Base-by-base conservation (phyloP, 2,888 invertebrate genomes). In the Luperina testacea region DNA sequence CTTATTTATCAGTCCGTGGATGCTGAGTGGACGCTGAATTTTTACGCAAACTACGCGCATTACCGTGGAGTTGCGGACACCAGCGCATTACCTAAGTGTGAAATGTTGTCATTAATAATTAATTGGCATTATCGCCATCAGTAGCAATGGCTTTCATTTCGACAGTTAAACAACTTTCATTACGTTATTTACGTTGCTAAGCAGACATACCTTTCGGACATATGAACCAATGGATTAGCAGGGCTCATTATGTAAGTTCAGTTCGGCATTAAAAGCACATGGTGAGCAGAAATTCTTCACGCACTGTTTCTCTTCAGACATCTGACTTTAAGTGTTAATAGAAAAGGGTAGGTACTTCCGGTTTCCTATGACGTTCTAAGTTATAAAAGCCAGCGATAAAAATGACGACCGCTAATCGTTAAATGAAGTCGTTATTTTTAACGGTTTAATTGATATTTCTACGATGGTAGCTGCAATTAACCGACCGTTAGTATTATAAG, bases 321-420 rank as follows among this genome's bases (percentile, higher is more conserved):
- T 20, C 27, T 27, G 20, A 20, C 17, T 17, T 45, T 27, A 7
- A 20, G 1, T 72, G 2, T n/a, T n/a, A 8, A 42, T 27, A 17
- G 8, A 38, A n/a, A 17, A 5, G 4, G 20, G 6, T 24, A 32
- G 20, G 6, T 24, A 32, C 13, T 27, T 24, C 20, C 5, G 0
- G 1, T 59, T 51, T 51, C 9, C 38, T 69, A 17, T 48, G n/a
- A 57, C 38, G 48, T 63, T 20, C 7, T 32, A 70, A 69, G 27
- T 32, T 17, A 70, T 51, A 78, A 59, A 59, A 78, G 17, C 24
- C 32, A 15, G 24, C 63, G 13, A 79, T 69, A 42, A 42, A 78
- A 78, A 61, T 32, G 48, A 78, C 42, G 70, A 61, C 11, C 32
- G 24, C 63, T 80, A 27, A 48, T 72, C 78, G 80, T 80, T 15